Evolutionary conservation across 2,113 vertebrate genomes (phyloP), one percentile per base, ranked within the genome.

Genomic region (Eretmochelys imbricata): DNA sequence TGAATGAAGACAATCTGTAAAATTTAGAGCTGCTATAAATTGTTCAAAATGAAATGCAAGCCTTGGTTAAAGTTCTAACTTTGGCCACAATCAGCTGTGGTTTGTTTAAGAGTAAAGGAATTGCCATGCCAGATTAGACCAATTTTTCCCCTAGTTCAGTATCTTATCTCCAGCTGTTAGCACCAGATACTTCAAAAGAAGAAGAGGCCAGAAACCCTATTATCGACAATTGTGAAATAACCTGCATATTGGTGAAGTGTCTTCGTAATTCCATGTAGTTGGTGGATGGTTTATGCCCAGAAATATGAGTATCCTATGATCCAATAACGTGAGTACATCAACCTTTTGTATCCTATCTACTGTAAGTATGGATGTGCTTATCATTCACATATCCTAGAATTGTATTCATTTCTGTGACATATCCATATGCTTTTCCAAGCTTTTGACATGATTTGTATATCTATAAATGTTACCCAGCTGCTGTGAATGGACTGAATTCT

Each of bases 41-140:
- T 0, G 0, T 2, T 87, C 6, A 69, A 54, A 5, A 82, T 4
- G 0, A 80, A 78, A 35, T 82, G 19, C 2, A 3, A 83, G 8
- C 42, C 5, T 42, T 3, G 3, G 9, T 46, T 17, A 82, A 9
- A 84, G 78, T 85, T 81, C 62, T 8, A n/a, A 69, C 62, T n/a
- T 65, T 69, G 62, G 35, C 35, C 16, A 69, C 62, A 69, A 19
- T n/a, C 2, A 42, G 27, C 0, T 54, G 42, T 6, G 29, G 12
- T 80, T 87, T 51, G 22, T 16, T 31, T 78, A 78, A 27, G 59
- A 3, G 75, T 20, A 17, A 7, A 75, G 62, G 35, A 69, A 17
- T 69, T 69, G 62, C 14, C 62, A 69, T 19, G 8, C 11, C 2
- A 79, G 24, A 5, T 3, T 50, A 59, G 8, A 42, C 16, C 4